phyloP scores from a whole-genome alignment of 2,797 vertebrate species.

The Eutrigla gurnardus region DNA sequence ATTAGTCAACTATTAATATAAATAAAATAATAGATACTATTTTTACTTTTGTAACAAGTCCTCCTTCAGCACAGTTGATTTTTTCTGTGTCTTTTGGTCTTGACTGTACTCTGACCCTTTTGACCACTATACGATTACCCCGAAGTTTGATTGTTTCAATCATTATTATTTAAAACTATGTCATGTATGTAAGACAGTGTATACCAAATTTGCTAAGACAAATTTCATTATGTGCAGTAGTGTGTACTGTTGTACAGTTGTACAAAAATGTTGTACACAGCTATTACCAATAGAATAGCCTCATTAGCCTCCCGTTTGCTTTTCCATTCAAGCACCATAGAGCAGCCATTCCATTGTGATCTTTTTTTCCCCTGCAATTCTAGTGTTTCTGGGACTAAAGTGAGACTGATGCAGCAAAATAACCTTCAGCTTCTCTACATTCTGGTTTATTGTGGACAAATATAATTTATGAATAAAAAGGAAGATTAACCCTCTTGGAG shows the following conservation, averaged over 20 bases:
- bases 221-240: not conserved
- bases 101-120: not conserved
- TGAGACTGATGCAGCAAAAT: conserved; percentile 50
- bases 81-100: not conserved
- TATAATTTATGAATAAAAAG: conserved; percentile 71
- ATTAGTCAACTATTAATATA: too few relatives aligned
- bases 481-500: conserved; percentile 69
- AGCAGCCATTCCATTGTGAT: conserved; percentile 10
- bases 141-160: not conserved
- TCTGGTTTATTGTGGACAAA: conserved; percentile 74
- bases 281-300: not conserved
- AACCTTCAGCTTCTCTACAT: conserved; percentile 67
- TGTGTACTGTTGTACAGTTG: too few relatives aligned
- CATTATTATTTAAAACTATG: not conserved
- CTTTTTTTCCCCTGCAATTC: not conserved
- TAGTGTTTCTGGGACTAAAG: conserved; percentile 31
- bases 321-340: not conserved
- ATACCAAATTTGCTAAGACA: not conserved
- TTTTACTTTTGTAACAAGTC: too few relatives aligned
- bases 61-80: not conserved
- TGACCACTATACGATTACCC: not conserved
- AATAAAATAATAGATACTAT: too few relatives aligned
- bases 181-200: not conserved
- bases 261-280: not conserved
- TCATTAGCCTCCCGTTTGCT: not conserved